Conservation (phyloP, 2,113 vertebrate genomes). For the Vidua macroura region DNA sequence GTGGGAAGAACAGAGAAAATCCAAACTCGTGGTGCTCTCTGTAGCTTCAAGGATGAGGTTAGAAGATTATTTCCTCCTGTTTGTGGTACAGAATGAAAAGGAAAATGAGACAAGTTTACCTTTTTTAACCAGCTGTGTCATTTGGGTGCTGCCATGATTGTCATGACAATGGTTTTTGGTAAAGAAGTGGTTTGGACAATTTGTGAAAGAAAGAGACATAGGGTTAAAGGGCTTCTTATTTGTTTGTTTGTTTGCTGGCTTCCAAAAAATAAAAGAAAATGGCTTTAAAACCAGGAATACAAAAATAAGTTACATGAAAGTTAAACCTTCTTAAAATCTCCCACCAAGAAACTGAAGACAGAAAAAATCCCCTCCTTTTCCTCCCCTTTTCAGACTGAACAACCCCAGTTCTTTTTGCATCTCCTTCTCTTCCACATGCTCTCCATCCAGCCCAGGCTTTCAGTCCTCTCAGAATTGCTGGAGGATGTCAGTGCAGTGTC, state of each 20-base stretch:
- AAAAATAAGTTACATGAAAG: background rate
- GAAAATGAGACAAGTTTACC: background rate
- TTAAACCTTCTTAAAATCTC: background rate
- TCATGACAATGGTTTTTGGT: background rate
- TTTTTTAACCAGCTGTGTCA: background rate
- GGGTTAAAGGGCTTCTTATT: background rate
- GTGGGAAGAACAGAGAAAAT: background rate
- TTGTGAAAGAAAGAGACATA: rapidly evolving
- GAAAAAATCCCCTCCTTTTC: background rate
- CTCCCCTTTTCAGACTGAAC: background rate
- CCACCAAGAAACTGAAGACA: background rate
- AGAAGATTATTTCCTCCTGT: background rate
- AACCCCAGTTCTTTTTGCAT: background rate
- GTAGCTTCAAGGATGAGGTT: background rate
- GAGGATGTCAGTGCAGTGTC: background rate
- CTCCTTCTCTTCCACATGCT: background rate
- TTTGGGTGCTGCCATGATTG: background rate
- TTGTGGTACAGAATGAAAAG: background rate
- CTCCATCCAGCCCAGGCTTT: background rate
- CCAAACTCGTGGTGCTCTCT: background rate
- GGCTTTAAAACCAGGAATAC: background rate
- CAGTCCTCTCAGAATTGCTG: background rate
- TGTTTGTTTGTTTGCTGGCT: background rate
- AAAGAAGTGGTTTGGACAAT: background rate
- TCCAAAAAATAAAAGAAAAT: background rate